Evolutionary conservation across 2,888 invertebrate species (phyloP).

Genomic region (Clistopyga incitator): DNA sequence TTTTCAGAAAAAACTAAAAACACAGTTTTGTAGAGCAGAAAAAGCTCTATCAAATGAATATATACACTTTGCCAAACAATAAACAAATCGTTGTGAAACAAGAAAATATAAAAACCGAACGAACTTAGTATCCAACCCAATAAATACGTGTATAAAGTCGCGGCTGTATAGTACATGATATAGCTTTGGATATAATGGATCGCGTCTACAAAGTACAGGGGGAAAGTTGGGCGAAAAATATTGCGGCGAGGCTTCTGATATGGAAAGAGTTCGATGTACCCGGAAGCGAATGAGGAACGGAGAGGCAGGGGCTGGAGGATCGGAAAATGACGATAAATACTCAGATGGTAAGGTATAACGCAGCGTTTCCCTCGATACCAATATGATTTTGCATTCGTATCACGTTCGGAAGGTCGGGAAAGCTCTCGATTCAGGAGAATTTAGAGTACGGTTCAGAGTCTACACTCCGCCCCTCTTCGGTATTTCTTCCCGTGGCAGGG

Average conservation of each 20-base stretch:
- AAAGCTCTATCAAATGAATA: no score
- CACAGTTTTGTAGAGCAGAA: no score
- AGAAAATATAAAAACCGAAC: no score
- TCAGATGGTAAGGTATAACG: slow-evolving; percentile 40
- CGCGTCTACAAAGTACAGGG: slow-evolving; percentile 5
- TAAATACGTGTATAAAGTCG: slow-evolving; percentile 14
- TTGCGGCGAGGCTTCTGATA: slow-evolving; percentile 20
- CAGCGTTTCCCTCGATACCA: slow-evolving; percentile 54
- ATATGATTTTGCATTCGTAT: slow-evolving; percentile 60
- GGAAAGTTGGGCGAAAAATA: slow-evolving; percentile 36
- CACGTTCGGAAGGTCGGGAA: slow-evolving; percentile 53
- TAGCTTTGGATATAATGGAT: slow-evolving; percentile 3
- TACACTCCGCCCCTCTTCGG: slow-evolving; percentile 19
- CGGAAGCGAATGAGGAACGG: slow-evolving; percentile 28
- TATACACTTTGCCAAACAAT: no score
- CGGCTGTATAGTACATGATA: not conserved
- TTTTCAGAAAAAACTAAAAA: no score
- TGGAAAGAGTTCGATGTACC: slow-evolving; percentile 33
- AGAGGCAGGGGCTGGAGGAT: not conserved
- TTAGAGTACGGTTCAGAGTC: slow-evolving; percentile 40
- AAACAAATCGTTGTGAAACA: no score
- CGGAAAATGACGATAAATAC: slow-evolving; percentile 61
- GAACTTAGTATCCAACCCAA: no score
- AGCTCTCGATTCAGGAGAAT: slow-evolving; percentile 53
- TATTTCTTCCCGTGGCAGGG: slow-evolving; percentile 23